phyloP scores from a whole-genome alignment of 2,888 invertebrate genomes.

The Andricus curvator region DNA sequence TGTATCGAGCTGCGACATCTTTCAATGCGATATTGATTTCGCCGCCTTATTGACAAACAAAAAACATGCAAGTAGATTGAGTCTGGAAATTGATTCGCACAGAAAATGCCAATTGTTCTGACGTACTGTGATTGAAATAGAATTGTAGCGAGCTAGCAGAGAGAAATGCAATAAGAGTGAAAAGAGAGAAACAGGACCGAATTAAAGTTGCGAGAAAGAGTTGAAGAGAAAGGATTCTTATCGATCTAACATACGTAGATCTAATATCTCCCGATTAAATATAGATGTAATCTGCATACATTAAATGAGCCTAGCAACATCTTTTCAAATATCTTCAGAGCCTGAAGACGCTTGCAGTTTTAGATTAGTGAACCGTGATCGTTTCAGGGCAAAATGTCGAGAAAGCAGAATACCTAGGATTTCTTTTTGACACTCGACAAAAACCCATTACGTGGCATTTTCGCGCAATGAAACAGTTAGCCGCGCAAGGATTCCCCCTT shows the following conservation, averaged over 20 bases:
- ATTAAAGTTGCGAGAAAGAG: too few species aligned
- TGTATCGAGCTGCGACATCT: constrained; percentile 22
- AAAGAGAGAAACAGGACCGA: too few species aligned
- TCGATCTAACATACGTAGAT: too few species aligned
- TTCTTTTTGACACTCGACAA: constrained; percentile 9
- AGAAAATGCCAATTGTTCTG: too few species aligned
- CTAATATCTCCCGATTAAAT: not conserved
- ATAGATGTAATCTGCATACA: not conserved
- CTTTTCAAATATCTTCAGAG: not conserved
- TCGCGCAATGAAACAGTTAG: too few species aligned
- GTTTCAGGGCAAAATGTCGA: not conserved
- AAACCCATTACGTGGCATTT: constrained; percentile 14
- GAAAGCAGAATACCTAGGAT: constrained; percentile 23
- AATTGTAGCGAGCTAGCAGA: too few species aligned
- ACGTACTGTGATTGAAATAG: too few species aligned
- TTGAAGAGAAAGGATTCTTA: too few species aligned
- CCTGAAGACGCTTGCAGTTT: not conserved
- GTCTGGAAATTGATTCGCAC: too few species aligned
- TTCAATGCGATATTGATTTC: constrained; percentile 1
- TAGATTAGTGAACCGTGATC: constrained; percentile 18
- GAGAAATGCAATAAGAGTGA: too few species aligned
- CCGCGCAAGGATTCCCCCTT: too few species aligned
- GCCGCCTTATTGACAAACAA: constrained; percentile 6
- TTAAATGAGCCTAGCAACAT: not conserved
- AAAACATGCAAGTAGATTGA: too few species aligned